phyloP scores from a whole-genome alignment of 2,888 invertebrate genomes.

The Aphidoletes aphidimyza region DNA sequence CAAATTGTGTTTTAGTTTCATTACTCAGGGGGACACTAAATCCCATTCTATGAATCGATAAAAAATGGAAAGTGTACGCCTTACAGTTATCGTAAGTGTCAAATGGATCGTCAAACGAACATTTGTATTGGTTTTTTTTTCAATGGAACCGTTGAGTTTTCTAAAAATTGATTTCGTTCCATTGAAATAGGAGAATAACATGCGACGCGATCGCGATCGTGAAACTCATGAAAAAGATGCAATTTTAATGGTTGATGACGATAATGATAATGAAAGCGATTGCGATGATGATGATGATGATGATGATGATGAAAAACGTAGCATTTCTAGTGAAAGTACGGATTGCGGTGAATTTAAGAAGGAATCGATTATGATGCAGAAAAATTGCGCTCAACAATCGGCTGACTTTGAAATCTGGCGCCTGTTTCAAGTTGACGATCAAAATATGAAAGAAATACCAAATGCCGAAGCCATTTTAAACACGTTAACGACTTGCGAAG shows the following conservation, averaged over 20 bases:
- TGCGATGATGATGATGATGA: conserved; percentile 32
- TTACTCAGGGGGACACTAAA: not conserved
- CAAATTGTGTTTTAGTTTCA: not conserved
- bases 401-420: conserved; percentile 62
- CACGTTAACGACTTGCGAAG: conserved; percentile 62
- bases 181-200: conserved; percentile 63
- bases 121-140: not conserved
- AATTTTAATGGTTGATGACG: not conserved
- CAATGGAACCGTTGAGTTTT: not conserved
- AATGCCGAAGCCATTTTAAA: conserved; percentile 61
- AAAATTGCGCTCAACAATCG: conserved; percentile 55
- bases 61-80: conserved; percentile 65
- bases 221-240: not conserved
- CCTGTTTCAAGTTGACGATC: conserved; percentile 62
- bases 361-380: conserved; percentile 62
- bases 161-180: not conserved
- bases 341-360: conserved; percentile 64
- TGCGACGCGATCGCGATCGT: conserved; percentile 64
- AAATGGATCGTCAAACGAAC: not conserved
- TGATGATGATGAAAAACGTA: conserved; percentile 61
- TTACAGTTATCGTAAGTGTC: conserved; percentile 66
- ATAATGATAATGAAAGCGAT: conserved; percentile 47
- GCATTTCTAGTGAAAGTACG: conserved; percentile 64
- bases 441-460: conserved; percentile 61
- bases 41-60: not conserved